A percentile compares a stretch with the other conserved stretches of the same genome.
phyloP scores from a whole-genome alignment of 2,113 vertebrate genomes.

The Lucifuga dentata region DNA sequence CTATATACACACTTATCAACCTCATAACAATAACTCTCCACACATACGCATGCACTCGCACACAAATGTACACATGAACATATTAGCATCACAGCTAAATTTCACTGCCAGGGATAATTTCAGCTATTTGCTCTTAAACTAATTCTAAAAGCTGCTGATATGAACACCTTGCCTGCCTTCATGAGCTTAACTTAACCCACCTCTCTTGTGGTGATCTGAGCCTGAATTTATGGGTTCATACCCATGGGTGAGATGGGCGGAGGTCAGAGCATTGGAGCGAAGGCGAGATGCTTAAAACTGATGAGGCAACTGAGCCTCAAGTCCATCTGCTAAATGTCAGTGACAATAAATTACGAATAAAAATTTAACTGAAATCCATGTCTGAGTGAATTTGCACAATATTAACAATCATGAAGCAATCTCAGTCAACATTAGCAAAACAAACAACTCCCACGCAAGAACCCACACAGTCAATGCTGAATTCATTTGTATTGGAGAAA shows the following conservation, averaged over 20 bases:
- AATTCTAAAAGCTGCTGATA: conserved; percentile 69
- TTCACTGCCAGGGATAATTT: conserved; percentile 37
- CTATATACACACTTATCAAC: not conserved
- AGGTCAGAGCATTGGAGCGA: not conserved
- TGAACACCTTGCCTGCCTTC: conserved; percentile 50
- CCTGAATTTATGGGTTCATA: conserved; percentile 31
- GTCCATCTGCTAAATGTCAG: not conserved
- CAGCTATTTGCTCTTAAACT: conserved; percentile 68
- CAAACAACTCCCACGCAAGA: not conserved
- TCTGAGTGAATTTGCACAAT: not conserved
- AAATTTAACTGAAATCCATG: not conserved
- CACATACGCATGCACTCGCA: no score
- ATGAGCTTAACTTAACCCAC: conserved; percentile 18
- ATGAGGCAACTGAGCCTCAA: not conserved
- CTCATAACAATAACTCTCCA: not conserved
- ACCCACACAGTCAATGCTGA: not conserved
- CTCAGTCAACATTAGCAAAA: conserved; percentile 18
- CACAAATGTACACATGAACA: conserved; percentile 15
- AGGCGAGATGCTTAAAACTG: not conserved
- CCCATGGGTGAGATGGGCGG: not conserved
- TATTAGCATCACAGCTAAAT: conserved; percentile 22
- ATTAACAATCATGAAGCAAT: conserved; percentile 5
- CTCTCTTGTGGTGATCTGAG: conserved; percentile 29
- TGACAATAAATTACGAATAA: conserved; percentile 14
- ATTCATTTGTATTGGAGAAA: not conserved